A percentile compares a stretch with the other conserved stretches of the same genome.
Conservation (phyloP, 2,113 vertebrate species). For the Oreochromis tanganicae region DNA sequence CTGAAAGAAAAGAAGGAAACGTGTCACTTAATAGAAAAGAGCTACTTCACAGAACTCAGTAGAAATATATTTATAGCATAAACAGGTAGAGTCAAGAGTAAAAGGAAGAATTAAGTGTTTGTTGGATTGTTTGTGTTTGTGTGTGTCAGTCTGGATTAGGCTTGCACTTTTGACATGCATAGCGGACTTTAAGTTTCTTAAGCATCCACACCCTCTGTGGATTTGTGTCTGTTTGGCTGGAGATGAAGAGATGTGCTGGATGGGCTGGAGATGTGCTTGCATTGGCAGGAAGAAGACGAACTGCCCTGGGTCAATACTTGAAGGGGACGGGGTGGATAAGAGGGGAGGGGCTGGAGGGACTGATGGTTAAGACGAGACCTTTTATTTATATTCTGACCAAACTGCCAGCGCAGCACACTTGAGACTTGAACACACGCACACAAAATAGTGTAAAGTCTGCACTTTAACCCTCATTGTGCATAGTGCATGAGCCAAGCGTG, state of each 20-base stretch:
- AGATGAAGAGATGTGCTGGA: not conserved
- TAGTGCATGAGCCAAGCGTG: not conserved
- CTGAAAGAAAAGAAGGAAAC: not conserved
- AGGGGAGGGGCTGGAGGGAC: not conserved
- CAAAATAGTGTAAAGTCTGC: slow-evolving; percentile 45
- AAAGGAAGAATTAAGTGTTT: not conserved
- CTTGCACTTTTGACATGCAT: not conserved
- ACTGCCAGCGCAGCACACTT: slow-evolving; percentile 53
- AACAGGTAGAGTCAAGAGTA: not conserved
- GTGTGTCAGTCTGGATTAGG: not conserved
- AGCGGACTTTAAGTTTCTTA: not conserved
- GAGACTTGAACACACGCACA: slow-evolving; percentile 37
- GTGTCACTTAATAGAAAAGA: not conserved
- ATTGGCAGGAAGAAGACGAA: slow-evolving; percentile 59
- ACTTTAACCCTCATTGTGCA: slow-evolving; percentile 35
- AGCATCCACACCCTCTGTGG: not conserved
- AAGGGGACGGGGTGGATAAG: not conserved
- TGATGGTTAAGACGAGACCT: slow-evolving; percentile 34
- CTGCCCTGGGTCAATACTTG: slow-evolving; percentile 54
- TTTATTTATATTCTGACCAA: slow-evolving; percentile 51
- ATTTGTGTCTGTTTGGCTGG: not conserved
- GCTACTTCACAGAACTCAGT: not conserved
- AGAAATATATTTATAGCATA: not conserved
- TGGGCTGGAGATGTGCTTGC: slow-evolving; percentile 34
- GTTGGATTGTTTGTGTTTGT: not conserved